phyloP scores from a whole-genome alignment of 2,888 invertebrate genomes.

The Tinea trinotella region DNA sequence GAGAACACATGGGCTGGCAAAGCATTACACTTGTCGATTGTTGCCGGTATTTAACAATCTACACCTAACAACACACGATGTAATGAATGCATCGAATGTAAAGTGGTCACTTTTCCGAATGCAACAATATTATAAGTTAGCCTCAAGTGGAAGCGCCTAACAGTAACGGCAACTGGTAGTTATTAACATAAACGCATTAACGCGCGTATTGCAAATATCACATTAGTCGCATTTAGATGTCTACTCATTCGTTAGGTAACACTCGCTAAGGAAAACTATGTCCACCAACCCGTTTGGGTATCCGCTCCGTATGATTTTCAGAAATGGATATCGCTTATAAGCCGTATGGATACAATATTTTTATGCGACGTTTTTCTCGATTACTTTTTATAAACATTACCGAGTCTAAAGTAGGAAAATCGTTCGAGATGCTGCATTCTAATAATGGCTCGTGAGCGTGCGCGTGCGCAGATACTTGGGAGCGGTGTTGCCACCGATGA shows the following conservation, averaged over 20 bases:
- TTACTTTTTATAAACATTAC: slow-evolving; percentile 64
- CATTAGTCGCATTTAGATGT: slow-evolving; percentile 66
- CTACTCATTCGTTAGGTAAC: slow-evolving; percentile 59
- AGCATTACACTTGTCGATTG: too few relatives aligned
- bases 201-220: slow-evolving; percentile 55
- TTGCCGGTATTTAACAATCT: too few relatives aligned
- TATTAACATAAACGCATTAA: slow-evolving; percentile 33
- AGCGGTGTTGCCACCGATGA: slow-evolving; percentile 12
- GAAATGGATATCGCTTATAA: slow-evolving; percentile 64
- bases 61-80: too few relatives aligned
- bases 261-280: slow-evolving; percentile 68
- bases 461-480: slow-evolving; percentile 65
- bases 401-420: slow-evolving; percentile 70
- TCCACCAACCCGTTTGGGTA: slow-evolving; percentile 51
- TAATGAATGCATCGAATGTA: too few relatives aligned
- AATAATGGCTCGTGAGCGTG: slow-evolving; percentile 56
- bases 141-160: slow-evolving; percentile 31
- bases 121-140: too few relatives aligned
- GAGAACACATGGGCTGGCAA: too few relatives aligned
- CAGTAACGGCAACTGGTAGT: slow-evolving; percentile 13
- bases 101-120: too few relatives aligned
- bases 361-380: slow-evolving; percentile 64
- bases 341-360: slow-evolving; percentile 68
- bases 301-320: slow-evolving; percentile 71
- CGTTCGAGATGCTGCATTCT: slow-evolving; percentile 66